These are phyloP conservation scores for Centropus unirufus DNA, from an alignment of 2,113 vertebrate genomes.

Conservation along the genomic window DNA sequence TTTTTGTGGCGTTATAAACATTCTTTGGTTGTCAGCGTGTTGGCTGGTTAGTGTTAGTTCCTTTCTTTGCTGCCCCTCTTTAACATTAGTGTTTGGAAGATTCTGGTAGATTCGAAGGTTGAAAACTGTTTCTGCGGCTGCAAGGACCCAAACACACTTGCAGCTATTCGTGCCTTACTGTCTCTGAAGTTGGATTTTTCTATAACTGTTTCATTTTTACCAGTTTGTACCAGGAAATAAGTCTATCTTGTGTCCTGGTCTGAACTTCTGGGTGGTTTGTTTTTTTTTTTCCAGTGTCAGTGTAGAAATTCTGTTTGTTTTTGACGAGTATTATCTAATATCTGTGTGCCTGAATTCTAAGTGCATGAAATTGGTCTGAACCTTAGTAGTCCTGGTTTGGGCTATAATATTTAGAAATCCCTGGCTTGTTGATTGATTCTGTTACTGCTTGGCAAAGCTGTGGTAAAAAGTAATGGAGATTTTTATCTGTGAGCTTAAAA, in stretches of 20 bases:
- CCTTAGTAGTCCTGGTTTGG: background rate
- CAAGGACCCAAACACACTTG: background rate
- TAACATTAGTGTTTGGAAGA: background rate
- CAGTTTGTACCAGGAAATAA: background rate
- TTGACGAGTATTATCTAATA: background rate
- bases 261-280: background rate
- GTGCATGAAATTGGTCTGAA: background rate
- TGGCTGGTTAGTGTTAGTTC: too few relatives aligned
- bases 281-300: background rate
- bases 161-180: background rate
- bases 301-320: background rate
- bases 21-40: background rate
- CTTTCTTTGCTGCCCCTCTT: background rate
- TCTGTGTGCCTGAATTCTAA: background rate
- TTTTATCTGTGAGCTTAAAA: background rate
- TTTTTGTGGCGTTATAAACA: background rate
- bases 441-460: background rate
- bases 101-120: background rate
- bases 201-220: too few relatives aligned
- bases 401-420: background rate
- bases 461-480: background rate
- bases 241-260: background rate
- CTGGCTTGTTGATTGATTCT: background rate
- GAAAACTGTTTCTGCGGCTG: background rate
- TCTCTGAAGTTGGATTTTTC: background rate